Base-by-base conservation (phyloP, 2,888 invertebrate genomes). In the Hypsopygia costalis region DNA sequence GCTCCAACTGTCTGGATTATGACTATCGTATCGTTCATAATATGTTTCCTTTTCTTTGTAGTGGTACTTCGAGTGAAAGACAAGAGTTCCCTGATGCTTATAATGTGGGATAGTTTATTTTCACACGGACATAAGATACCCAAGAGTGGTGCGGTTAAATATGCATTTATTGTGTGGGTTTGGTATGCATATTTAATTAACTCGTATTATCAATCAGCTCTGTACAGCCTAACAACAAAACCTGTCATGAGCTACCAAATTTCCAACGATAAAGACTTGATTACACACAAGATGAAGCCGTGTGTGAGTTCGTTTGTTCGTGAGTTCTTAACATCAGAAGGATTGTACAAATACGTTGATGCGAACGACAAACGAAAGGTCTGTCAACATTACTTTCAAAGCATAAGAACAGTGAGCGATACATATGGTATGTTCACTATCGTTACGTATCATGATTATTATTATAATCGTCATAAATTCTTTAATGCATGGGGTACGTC, bases 121-220 rank as follows among this genome's bases (percentile, higher is more conserved):
- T 43, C 53, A 12, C 69, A 67, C 22, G 49, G 66, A 9, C 53
- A 47, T 22, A 45, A 33, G 6, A 49, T 67, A 7, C 44, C 41
- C 1, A 49, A 53, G 1, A 49, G 49, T 3, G 45, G 40, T 30
- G 50, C 44, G 3, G 33, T 55, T 0, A 64, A 56, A 41, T 58
- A 39, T 1, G 41, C 67, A 1, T 47, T 66, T 6, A 51, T 70
- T 5, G 41, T 54, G 3, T 77, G 76, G 76, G 40, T 73, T 1
- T 54, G 61, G 55, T 75, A 71, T 22, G 61, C 68, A 1, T 72
- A 60, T 40, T 43, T 78, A 0, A 54, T 77, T 1, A 69, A 64
- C 34, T 42, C 58, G 0, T 62, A 55, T 39, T 80, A 79, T 34
- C 62, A 66, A 16, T 63, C 76, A 0, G 65, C 54, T 34, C 46